Conservation (phyloP, 2,888 invertebrate genomes). For the Cerastoderma edule region DNA sequence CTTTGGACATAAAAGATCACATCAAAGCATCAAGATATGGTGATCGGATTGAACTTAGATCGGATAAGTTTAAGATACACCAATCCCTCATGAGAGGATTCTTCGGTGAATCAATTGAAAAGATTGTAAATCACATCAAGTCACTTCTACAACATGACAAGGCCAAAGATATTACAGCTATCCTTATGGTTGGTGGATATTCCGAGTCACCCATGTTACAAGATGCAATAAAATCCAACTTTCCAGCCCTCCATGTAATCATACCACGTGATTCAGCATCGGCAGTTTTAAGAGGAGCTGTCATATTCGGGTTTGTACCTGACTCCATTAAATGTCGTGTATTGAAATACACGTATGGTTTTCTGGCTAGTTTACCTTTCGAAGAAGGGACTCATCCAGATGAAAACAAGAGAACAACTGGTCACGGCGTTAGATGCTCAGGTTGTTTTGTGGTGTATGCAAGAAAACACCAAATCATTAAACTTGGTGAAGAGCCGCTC, state of each 20-base stretch:
- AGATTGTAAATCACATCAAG: constrained; percentile 17
- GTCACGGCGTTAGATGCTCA: not conserved
- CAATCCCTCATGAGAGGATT: constrained; percentile 11
- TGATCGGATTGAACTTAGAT: not conserved
- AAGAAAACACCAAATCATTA: not conserved
- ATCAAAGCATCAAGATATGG: constrained; percentile 9
- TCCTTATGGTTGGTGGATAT: constrained; percentile 41
- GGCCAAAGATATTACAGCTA: not conserved
- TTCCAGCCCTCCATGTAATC: constrained; percentile 10
- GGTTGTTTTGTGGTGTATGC: constrained; percentile 5
- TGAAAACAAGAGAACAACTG: not conserved
- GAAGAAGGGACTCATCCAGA: too few relatives aligned
- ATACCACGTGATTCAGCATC: constrained; percentile 26
- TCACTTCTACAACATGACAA: constrained; percentile 6
- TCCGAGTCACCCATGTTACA: constrained; percentile 34
- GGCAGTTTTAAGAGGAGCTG: constrained; percentile 24
- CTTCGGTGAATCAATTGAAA: constrained; percentile 19
- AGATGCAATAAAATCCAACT: constrained; percentile 16
- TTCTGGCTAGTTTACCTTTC: not conserved
- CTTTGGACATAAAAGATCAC: not conserved
- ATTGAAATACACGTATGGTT: constrained; percentile 32
- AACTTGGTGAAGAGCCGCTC: not conserved
- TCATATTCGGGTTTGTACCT: constrained; percentile 26
- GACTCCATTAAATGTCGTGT: constrained; percentile 22
- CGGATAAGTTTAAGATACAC: constrained; percentile 21